Conservation (phyloP, 2,113 vertebrate species). For the Cromileptes altivelis region DNA sequence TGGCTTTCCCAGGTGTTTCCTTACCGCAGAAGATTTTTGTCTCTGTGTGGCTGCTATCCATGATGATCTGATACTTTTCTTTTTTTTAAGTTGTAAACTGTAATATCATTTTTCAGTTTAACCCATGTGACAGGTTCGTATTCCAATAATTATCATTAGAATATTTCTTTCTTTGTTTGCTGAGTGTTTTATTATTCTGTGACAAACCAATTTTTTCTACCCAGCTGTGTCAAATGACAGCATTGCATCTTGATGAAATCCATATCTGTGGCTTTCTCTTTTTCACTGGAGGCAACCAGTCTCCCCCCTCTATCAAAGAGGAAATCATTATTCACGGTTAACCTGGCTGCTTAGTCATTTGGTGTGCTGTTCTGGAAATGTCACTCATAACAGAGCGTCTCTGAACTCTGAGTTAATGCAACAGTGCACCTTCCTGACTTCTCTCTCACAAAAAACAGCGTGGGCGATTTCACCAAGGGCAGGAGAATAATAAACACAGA, state of each 20-base stretch:
- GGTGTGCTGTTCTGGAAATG: constrained; percentile 43
- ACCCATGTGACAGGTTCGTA: background rate
- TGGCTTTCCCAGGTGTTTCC: constrained; percentile 31
- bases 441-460: constrained; percentile 19
- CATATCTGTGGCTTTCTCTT: constrained; percentile 14
- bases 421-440: constrained; percentile 35
- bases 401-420: constrained; percentile 44
- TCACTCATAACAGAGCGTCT: constrained; percentile 40
- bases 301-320: constrained; percentile 24
- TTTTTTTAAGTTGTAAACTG: background rate
- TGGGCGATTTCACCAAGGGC: constrained; percentile 37
- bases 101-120: background rate
- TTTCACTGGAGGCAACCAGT: constrained; percentile 30
- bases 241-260: constrained; percentile 21
- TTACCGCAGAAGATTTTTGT: background rate
- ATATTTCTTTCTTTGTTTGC: background rate
- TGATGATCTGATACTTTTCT: background rate
- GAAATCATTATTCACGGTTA: constrained; percentile 58
- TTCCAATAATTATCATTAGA: background rate
- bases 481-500: constrained; percentile 26
- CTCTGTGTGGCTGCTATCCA: background rate
- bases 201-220: constrained; percentile 2
- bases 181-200: background rate
- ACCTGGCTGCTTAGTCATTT: constrained; percentile 56
- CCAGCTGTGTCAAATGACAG: constrained; percentile 21